A percentile compares a stretch with the other conserved stretches of the same genome.
These are phyloP conservation scores for Gadus macrocephalus DNA, from an alignment of 2,113 vertebrate genomes.

Conservation along the genomic window DNA sequence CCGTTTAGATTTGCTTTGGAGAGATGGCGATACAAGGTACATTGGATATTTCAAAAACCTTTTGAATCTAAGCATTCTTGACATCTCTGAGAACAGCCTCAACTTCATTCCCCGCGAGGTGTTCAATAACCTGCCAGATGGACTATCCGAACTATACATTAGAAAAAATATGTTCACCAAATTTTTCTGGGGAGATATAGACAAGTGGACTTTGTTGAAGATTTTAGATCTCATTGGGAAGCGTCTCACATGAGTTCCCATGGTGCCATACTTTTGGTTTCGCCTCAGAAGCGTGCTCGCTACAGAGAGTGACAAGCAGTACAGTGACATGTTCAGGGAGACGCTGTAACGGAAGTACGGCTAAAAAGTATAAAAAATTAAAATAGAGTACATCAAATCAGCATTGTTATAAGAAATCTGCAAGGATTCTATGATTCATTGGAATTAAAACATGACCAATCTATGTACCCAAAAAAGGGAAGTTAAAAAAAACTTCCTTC, in stretches of 20 bases:
- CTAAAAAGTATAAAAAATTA: too few species aligned
- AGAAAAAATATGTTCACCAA: conserved; percentile 72
- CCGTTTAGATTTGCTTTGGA: conserved; percentile 85
- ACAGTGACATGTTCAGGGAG: conserved; percentile 85
- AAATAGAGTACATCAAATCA: too few species aligned
- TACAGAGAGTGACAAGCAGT: conserved; percentile 74
- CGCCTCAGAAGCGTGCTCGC: conserved; percentile 81
- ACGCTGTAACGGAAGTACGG: conserved; percentile 65
- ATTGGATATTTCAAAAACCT: conserved; percentile 82
- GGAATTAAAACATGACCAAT: too few species aligned
- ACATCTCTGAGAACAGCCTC: conserved; percentile 88
- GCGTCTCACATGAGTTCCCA: conserved; percentile 70
- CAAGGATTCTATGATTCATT: too few species aligned
- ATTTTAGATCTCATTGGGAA: conserved; percentile 87
- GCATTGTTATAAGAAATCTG: too few species aligned
- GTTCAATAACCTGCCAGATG: conserved; percentile 76
- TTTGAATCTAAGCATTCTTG: conserved; percentile 69
- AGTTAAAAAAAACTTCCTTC: too few species aligned
- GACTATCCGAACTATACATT: conserved; percentile 75
- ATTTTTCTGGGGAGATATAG: conserved; percentile 77
- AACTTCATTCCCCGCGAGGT: conserved; percentile 68
- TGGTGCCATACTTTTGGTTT: conserved; percentile 86
- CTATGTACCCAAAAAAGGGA: too few species aligned
- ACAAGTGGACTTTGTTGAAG: conserved; percentile 63
- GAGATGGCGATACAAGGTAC: conserved; percentile 79